A percentile compares a stretch with the other conserved stretches of the same genome.
phyloP scores from a whole-genome alignment of 2,113 vertebrate species.

The Verasper variegatus region DNA sequence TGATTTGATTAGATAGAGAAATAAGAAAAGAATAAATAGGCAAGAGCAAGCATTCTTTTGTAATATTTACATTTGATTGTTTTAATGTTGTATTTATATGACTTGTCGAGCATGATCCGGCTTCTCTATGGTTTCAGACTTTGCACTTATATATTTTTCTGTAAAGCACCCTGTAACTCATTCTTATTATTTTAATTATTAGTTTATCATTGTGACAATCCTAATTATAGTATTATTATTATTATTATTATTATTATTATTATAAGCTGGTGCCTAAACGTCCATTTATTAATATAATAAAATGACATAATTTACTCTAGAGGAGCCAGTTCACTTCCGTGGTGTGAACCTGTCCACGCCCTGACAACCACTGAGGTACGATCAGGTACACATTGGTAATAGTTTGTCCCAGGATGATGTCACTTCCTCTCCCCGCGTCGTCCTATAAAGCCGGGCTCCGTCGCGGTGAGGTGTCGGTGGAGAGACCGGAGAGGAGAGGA shows the following conservation, averaged over 20 bases:
- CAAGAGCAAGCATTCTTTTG: no score
- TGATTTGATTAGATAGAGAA: no score
- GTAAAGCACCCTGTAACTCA: no score
- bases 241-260: not conserved
- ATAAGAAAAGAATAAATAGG: no score
- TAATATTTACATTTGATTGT: no score
- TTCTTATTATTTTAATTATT: not conserved
- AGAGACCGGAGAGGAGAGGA: conserved; percentile 39
- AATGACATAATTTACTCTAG: not conserved
- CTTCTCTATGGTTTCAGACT: no score
- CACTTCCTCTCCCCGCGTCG: conserved; percentile 66
- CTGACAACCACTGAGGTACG: conserved; percentile 20
- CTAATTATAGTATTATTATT: not conserved
- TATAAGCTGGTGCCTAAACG: no score
- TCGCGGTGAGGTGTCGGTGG: conserved; percentile 49
- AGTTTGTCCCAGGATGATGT: conserved; percentile 67
- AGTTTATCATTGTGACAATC: not conserved
- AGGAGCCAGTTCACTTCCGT: not conserved
- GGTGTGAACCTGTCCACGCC: conserved; percentile 38
- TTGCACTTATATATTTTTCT: no score
- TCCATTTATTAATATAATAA: no score
- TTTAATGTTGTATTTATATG: no score
- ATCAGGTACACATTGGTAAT: conserved; percentile 25
- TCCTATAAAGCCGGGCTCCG: conserved; percentile 67
- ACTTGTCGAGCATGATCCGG: no score